A percentile compares a stretch with the other conserved stretches of the same genome.
These are phyloP conservation scores for Linnaemya vulpina DNA, from an alignment of 2,888 invertebrate genomes.

Conservation along the genomic window DNA sequence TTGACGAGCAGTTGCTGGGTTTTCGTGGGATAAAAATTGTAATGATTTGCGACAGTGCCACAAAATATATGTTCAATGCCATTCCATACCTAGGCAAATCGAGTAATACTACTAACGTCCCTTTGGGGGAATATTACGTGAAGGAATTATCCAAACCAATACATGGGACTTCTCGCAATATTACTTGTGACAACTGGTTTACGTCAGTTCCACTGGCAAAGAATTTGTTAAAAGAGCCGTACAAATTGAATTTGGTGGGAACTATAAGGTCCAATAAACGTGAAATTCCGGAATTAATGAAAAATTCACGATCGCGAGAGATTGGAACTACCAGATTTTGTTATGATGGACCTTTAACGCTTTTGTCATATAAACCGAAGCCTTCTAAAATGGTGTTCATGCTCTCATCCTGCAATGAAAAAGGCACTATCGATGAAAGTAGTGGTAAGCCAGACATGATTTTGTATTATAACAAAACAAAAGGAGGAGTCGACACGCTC, in stretches of 20 bases:
- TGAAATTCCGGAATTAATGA: conserved; percentile 41
- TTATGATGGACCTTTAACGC: conserved; percentile 58
- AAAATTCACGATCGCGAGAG: conserved; percentile 18
- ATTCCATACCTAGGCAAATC: conserved; percentile 49
- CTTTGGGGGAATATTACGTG: conserved; percentile 51
- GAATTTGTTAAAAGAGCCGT: conserved; percentile 48
- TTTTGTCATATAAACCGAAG: conserved; percentile 41
- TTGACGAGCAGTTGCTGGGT: conserved; percentile 69
- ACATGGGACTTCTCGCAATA: conserved; percentile 39
- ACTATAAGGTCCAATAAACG: conserved; percentile 52
- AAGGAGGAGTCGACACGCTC: conserved; percentile 66
- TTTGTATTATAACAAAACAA: conserved; percentile 60
- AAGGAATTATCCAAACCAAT: conserved; percentile 30
- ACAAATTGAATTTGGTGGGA: conserved; percentile 45
- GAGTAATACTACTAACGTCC: conserved; percentile 19
- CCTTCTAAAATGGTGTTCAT: conserved; percentile 63
- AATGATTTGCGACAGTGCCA: conserved; percentile 63
- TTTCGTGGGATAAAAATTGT: conserved; percentile 56
- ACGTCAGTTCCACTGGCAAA: conserved; percentile 55
- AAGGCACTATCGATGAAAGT: conserved; percentile 21
- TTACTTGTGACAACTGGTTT: no score
- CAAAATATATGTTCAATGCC: conserved; percentile 54
- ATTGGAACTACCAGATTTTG: conserved; percentile 55
- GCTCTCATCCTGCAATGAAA: conserved; percentile 62
- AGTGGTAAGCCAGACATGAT: conserved; percentile 56